Percentiles rank a stretch among this genome's conserved stretches.
phyloP scores from a whole-genome alignment of 2,888 invertebrate species.

The Drosophila engyochracea region DNA sequence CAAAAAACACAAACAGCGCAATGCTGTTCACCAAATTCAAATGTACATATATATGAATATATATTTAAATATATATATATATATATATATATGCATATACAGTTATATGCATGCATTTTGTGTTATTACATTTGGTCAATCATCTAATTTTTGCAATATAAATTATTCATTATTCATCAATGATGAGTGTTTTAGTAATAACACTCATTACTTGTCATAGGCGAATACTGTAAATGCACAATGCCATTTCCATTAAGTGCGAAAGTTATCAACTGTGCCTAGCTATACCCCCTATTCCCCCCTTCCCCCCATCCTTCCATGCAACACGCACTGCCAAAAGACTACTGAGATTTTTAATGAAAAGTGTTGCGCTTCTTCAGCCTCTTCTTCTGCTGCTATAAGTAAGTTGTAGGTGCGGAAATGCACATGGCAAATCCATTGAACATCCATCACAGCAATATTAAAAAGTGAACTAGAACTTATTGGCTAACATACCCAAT shows the following conservation, averaged over 20 bases:
- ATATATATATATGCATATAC: no score
- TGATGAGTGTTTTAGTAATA: background rate
- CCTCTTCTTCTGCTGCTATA: background rate
- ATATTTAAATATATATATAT: no score
- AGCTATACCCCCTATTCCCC: background rate
- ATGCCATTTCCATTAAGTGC: background rate
- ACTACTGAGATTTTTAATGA: conserved; percentile 70
- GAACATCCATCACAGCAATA: conserved; percentile 68
- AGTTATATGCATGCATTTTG: background rate
- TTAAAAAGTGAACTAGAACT: conserved; percentile 78
- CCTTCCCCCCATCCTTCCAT: fast-evolving
- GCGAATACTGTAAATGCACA: background rate
- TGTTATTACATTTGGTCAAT: conserved; percentile 7
- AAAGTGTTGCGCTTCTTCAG: conserved; percentile 48
- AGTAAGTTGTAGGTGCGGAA: conserved; percentile 1
- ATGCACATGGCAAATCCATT: conserved; percentile 24
- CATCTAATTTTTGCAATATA: background rate
- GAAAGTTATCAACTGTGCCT: conserved; percentile 51
- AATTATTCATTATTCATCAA: background rate
- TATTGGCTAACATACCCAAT: conserved; percentile 57
- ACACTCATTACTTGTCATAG: background rate
- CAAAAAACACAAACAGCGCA: conserved; percentile 11
- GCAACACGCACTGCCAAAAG: conserved; percentile 57
- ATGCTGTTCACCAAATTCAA: conserved; percentile 53
- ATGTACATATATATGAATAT: background rate